Percentiles rank a stretch among this genome's conserved stretches.
Conservation (phyloP, 2,888 invertebrate genomes). For the Aricia artaxerxes region DNA sequence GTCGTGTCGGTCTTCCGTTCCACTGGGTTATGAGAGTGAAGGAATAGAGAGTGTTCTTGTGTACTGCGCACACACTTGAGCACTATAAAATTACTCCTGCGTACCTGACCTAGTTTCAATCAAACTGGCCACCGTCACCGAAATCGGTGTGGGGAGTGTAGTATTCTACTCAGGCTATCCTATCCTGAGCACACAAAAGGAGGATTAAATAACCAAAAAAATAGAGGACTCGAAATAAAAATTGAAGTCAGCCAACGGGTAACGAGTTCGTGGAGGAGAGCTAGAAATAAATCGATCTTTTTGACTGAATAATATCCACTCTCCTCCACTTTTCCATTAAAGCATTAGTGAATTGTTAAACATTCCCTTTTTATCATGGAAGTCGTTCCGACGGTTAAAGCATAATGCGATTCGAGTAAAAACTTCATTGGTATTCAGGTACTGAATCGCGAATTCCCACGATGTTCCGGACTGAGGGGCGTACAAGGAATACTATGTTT, state of each 20-base stretch:
- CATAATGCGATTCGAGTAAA: constrained; percentile 48
- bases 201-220: neutral
- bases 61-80: too few species aligned
- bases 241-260: neutral
- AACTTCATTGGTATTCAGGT: constrained; percentile 65
- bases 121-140: too few species aligned
- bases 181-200: neutral
- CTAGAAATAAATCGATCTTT: constrained; percentile 12
- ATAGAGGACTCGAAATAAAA: neutral
- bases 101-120: too few species aligned
- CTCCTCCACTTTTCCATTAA: constrained; percentile 25
- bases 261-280: neutral
- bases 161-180: neutral
- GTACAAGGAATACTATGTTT: constrained; percentile 31
- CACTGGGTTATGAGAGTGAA: too few species aligned
- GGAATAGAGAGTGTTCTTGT: too few species aligned
- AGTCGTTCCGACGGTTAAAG: constrained; percentile 34
- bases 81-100: too few species aligned
- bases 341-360: constrained; percentile 34
- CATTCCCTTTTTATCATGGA: constrained; percentile 30
- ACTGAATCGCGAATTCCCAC: constrained; percentile 54
- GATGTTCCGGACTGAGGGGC: constrained; percentile 39
- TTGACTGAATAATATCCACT: constrained; percentile 22
- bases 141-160: too few species aligned
- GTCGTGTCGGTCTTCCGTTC: too few species aligned